phyloP scores from a whole-genome alignment of 2,888 invertebrate species.

The Eilema griseolum region DNA sequence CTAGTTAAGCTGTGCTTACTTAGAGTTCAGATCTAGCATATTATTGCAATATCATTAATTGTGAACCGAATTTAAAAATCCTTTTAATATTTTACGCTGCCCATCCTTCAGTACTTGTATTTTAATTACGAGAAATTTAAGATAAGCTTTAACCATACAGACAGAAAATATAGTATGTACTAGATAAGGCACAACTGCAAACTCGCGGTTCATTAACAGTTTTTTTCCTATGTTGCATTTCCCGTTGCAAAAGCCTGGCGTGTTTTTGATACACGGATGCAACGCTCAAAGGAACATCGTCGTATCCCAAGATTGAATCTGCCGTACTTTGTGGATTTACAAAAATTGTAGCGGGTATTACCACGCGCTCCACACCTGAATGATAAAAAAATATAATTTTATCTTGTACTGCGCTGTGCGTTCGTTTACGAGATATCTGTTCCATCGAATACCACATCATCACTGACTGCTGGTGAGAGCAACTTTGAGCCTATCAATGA shows the following conservation, averaged over 20 bases:
- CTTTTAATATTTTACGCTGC: neutral
- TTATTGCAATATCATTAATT: no score
- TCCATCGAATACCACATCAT: no score
- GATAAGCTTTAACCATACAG: neutral
- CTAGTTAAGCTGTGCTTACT: no score
- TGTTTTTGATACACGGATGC: slow-evolving; percentile 57
- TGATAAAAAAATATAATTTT: slow-evolving; percentile 52
- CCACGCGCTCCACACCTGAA: slow-evolving; percentile 47
- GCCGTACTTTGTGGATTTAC: slow-evolving; percentile 69
- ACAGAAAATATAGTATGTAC: neutral
- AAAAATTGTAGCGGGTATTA: slow-evolving; percentile 66
- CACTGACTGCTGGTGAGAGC: no score
- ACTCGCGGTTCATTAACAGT: slow-evolving; percentile 53
- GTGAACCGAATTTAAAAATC: no score
- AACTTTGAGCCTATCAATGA: no score
- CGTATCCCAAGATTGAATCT: slow-evolving; percentile 63
- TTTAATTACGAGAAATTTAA: neutral
- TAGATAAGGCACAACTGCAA: neutral
- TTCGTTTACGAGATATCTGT: slow-evolving; percentile 34
- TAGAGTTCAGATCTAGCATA: no score
- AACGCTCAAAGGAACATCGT: slow-evolving; percentile 68
- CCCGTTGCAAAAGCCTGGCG: slow-evolving; percentile 49
- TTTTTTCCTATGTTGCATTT: slow-evolving; percentile 51
- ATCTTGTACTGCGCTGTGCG: slow-evolving; percentile 33
- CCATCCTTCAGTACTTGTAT: neutral